Evolutionary conservation across 2,113 vertebrate species (phyloP), one percentile per base, ranked within the genome.

Genomic region (Axis porcinus): DNA sequence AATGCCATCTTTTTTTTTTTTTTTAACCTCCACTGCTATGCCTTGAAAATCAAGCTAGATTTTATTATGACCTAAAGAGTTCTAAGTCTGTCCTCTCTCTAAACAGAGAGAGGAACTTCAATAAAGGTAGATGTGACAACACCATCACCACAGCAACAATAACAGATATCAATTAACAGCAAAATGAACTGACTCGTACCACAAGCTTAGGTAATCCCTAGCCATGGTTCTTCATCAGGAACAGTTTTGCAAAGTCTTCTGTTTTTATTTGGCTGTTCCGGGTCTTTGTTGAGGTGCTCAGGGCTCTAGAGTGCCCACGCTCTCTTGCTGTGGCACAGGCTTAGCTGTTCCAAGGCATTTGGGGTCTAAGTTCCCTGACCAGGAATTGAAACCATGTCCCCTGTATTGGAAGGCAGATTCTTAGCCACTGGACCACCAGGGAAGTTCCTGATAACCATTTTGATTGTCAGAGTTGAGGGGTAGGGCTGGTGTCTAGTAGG

Each of bases 101-200:
- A 86, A 97, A 74, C 93, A 98, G 95, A 98, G 90, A 36, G 97
- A 98, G 81, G 97, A 95, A 62, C 67, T 98, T 97, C 95, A 95
- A 70, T 97, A 97, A 95, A 82, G 45, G 96, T n/a, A 97, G 96
- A 97, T 98, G 93, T 81, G 91, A 62, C 47, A 76, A 62, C 45
- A 74, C 7, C 9, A 54, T 23, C 23, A 78, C 0, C 9, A 45
- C 7, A 79, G 54, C 10, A 91, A 89, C 1, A 70, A 55, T 0
- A 78, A 36, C 58, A 86, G 36, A 28, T 30, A 47, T 0, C 15
- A n/a, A 40, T 25, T 40, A 52, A 50, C 16, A 94, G 76, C 6
- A 94, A 85, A 83, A 54, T 3, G 64, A 83, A 11, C 43, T 76
- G 54, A 84, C 45, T 54, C 92, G 25, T 11, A 27, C 1, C 43